Base-by-base conservation (phyloP, 1,140 invertebrate genomes). In the Zophobas morio region DNA sequence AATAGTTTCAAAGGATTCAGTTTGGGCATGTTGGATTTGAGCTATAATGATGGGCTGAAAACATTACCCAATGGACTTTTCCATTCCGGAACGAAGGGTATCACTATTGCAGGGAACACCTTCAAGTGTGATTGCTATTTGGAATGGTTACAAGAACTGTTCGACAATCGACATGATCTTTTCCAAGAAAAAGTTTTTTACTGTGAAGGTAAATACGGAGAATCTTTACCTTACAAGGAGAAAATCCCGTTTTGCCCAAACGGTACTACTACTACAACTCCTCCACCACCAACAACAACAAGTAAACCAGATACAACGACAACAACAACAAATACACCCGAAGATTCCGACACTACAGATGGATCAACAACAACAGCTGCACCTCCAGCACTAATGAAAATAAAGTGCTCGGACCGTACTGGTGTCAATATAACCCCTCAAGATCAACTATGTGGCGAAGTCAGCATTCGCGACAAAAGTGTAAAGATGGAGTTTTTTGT, bases 111-210 rank as follows among this genome's bases (percentile, higher is more conserved):
- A 32, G 6, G 35, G 5, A 80, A 80, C 53, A 1, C 0, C 5
- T 80, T 70, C 70, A 37, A 40, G 1, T 80, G 79, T 37, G 47
- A 74, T 53, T 79, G 77, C 63, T 34, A 47, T 5, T 71, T 80
- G 47, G 6, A 46, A 8, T 80, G 79, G 79, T 70, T 80, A 6
- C 75, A 73, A 47, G 54, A 76, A 6, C 71, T 77, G 40, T 77
- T 39, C 66, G 20, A 20, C 20, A 20, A 20, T 20, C 20, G 20
- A 20, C 20, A 20, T 20, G 20, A 20, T 20, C 20, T 20, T 20
- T 20, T 20, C 20, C 20, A 20, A 20, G 20, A 20, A 20, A 20
- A 20, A 20, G 20, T 20, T 20, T 20, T 20, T 20, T 20, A 20
- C 20, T 20, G 20, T 20, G 20, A 20, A 20, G 20, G 20, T 20